phyloP scores from a whole-genome alignment of 1,140 invertebrate species.

The Pomacea maculata region DNA sequence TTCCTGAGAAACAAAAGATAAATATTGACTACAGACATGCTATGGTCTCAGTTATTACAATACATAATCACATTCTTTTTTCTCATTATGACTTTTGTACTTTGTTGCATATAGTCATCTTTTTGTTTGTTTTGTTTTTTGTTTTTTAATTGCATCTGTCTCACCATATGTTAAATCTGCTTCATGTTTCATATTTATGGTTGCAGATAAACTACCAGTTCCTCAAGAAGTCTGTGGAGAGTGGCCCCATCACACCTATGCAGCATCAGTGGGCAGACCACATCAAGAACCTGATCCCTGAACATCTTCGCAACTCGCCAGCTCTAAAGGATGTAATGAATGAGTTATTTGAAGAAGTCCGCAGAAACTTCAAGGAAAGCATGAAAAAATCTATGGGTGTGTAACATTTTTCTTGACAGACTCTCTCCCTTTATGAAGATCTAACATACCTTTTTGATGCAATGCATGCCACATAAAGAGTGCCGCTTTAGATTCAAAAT shows the following conservation, averaged over 20 bases:
- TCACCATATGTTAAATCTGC: not conserved
- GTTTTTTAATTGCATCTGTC: too few species aligned
- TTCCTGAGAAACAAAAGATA: too few species aligned
- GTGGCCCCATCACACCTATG: constrained; percentile 60
- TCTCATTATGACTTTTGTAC: too few species aligned
- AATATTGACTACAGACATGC: too few species aligned
- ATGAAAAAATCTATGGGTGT: constrained; percentile 66
- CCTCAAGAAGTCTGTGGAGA: constrained; percentile 61
- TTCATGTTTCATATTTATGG: not conserved
- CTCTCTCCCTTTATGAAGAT: not conserved
- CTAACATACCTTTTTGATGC: too few species aligned
- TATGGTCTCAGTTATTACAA: too few species aligned
- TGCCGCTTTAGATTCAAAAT: too few species aligned
- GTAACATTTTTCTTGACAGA: constrained; percentile 1
- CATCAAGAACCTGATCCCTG: constrained; percentile 60
- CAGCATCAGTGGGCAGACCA: constrained; percentile 62
- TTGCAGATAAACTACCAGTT: constrained; percentile 63
- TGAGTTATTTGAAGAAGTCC: constrained; percentile 60
- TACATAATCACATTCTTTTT: too few species aligned
- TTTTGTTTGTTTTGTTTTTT: too few species aligned
- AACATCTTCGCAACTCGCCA: constrained; percentile 45
- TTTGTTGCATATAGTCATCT: too few species aligned
- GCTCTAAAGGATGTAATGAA: constrained; percentile 47
- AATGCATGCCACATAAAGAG: too few species aligned
- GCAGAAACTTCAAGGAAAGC: constrained; percentile 56